phyloP scores from a whole-genome alignment of 1,140 invertebrate genomes.

The Reticulitermes speratus region DNA sequence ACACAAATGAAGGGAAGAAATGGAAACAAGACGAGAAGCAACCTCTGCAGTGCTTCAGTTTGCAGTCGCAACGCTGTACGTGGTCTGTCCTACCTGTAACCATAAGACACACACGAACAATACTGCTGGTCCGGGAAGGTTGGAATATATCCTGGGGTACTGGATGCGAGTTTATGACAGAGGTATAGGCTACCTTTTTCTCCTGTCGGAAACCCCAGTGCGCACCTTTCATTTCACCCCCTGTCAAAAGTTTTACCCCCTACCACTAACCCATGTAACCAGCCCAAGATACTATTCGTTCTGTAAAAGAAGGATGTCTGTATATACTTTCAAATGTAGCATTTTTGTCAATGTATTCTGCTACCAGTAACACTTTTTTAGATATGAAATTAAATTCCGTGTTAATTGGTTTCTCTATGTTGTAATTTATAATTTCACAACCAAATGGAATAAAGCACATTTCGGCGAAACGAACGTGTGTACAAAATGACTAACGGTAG shows the following conservation, averaged over 20 bases:
- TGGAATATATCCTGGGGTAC: neutral
- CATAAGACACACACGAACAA: neutral
- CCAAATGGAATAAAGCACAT: too few species aligned
- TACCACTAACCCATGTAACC: neutral
- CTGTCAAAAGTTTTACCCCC: neutral
- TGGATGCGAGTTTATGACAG: neutral
- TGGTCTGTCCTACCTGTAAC: neutral
- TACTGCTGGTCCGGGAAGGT: neutral
- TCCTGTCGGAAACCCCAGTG: neutral
- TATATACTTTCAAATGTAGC: neutral
- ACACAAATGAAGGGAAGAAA: neutral
- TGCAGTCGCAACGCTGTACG: neutral
- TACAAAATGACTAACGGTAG: too few species aligned
- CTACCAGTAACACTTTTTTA: too few species aligned
- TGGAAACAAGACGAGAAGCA: neutral
- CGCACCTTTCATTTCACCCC: neutral
- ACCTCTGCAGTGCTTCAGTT: neutral
- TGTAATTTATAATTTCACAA: too few species aligned
- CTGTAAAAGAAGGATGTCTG: neutral
- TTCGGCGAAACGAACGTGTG: too few species aligned
- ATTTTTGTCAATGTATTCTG: neutral
- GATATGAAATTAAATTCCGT: too few species aligned
- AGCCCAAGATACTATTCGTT: neutral
- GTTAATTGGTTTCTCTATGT: too few species aligned
- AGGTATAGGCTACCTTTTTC: neutral